These are phyloP conservation scores for Columba livia DNA, from an alignment of 2,113 vertebrate genomes.

Conservation along the genomic window DNA sequence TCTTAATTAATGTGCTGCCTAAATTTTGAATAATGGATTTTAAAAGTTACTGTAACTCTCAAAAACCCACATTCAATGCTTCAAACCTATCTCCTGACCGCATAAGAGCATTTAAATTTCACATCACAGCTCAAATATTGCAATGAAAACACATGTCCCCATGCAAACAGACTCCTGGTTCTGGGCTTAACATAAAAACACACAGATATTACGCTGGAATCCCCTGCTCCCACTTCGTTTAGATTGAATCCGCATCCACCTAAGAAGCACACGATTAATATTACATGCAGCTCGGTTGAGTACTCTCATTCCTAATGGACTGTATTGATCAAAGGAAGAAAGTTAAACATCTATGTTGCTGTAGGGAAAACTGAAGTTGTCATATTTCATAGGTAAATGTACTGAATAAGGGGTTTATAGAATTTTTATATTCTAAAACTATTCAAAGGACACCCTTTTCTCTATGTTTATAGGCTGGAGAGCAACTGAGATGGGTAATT, in stretches of 20 bases:
- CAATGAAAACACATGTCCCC: neutral
- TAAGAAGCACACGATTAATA: constrained; percentile 68
- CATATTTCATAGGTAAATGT: neutral
- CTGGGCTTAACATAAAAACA: neutral
- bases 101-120: neutral
- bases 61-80: neutral
- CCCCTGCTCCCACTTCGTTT: neutral
- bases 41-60: neutral
- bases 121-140: neutral
- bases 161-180: neutral
- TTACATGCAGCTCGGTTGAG: constrained; percentile 66
- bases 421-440: neutral
- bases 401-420: neutral
- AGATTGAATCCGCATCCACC: constrained; percentile 56
- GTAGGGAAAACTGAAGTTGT: constrained; percentile 50
- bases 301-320: constrained; percentile 67
- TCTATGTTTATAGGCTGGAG: neutral
- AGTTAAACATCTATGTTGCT: constrained; percentile 56
- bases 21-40: neutral
- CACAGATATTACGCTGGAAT: neutral
- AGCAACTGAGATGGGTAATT: neutral
- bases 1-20: neutral
- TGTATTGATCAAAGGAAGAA: constrained; percentile 68
- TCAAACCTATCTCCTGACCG: neutral
- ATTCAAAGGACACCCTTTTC: neutral